Base-by-base conservation (phyloP, 2,888 invertebrate genomes). In the Eristalinus sepulchralis region DNA sequence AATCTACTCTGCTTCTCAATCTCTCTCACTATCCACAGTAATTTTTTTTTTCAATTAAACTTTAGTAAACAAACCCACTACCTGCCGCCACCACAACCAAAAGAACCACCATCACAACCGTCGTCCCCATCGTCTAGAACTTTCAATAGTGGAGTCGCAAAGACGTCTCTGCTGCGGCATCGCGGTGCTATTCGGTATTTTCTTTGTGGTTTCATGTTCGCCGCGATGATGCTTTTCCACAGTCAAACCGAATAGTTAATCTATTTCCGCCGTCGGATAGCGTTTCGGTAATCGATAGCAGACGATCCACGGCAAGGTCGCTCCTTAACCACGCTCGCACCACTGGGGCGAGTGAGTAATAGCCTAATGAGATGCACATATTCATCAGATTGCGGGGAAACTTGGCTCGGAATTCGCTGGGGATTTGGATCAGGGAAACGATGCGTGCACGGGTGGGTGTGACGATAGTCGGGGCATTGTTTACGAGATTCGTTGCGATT, bases 21-120 rank as follows among this genome's bases (percentile, higher is more conserved):
- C 20, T 34, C 72, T 67, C 80, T 73, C 72, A 78, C 77, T 55
- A 78, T 85, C 81, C 85, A 85, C 85, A 53, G 39, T n/a, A 5
- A n/a, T 47, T 8, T 47, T 13, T 27, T 17, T 73, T 67, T 72
- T 59, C 39, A 27, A 70, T 75, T 76, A 31, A 36, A 57, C 57
- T 57, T 57, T 57, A 22, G 57, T 57, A 57, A 57, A 57, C 57
- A 57, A 57, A 57, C 57, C 57, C 57, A 57, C 24, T 27, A 57
- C 5, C 11, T 11, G 57, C 22, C 57, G 24, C 57, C 57, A 11
- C 13, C 22, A 22, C 24, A 10, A 11, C n/a, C n/a, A n/a, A n/a
- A n/a, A n/a, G n/a, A n/a, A n/a, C n/a, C n/a, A n/a, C n/a, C n/a
- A n/a, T n/a, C n/a, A n/a, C 11, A 57, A 57, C 17, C 17, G 8